A percentile compares a stretch with the other conserved stretches of the same genome.
Conservation (phyloP, 2,888 invertebrate genomes). For the Aspidapion aeneum region DNA sequence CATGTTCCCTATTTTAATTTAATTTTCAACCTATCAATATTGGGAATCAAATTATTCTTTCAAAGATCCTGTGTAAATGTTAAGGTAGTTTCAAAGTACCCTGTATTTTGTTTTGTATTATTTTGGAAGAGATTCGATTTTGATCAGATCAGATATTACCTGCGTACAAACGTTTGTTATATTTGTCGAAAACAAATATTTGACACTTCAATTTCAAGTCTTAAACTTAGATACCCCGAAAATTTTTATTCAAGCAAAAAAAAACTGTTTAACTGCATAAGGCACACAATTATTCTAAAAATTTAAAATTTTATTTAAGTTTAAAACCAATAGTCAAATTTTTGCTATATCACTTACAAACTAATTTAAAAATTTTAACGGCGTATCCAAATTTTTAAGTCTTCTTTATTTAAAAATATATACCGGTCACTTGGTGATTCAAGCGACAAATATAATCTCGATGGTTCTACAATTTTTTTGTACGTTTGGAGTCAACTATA, state of each 20-base stretch:
- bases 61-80: too few relatives aligned
- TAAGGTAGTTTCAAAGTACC: too few relatives aligned
- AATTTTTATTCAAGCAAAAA: not conserved
- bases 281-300: not conserved
- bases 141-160: too few relatives aligned
- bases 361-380: not conserved
- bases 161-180: too few relatives aligned
- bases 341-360: not conserved
- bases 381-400: not conserved
- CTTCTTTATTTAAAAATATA: not conserved
- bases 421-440: not conserved
- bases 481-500: conserved; percentile 17
- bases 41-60: too few relatives aligned
- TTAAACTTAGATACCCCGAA: not conserved
- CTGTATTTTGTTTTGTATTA: too few relatives aligned
- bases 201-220: not conserved
- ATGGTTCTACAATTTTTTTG: not conserved
- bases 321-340: not conserved
- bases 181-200: not conserved
- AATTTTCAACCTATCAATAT: too few relatives aligned
- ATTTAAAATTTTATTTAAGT: not conserved
- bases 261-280: not conserved
- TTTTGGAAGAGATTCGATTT: not conserved
- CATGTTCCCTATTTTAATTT: too few relatives aligned
- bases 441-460: not conserved